These are phyloP conservation scores for Microcebus tavaratra DNA, from an alignment of 2,113 vertebrate species.

Conservation along the genomic window DNA sequence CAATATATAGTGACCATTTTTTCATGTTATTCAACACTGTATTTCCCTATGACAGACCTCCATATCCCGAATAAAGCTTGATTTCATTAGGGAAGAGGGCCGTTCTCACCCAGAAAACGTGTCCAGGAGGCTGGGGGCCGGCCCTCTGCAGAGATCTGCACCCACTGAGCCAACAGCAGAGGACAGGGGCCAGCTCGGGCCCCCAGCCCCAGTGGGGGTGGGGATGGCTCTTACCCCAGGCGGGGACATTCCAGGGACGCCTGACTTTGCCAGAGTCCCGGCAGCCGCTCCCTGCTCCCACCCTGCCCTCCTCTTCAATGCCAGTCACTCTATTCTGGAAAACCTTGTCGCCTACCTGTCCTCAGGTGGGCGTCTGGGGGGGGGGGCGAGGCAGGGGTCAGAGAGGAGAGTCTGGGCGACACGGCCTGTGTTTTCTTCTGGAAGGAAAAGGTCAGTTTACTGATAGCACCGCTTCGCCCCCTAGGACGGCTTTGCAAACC, in stretches of 20 bases:
- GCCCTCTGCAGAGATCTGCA: neutral
- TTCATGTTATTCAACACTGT: neutral
- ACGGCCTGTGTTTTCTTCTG: neutral
- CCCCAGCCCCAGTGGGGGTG: neutral
- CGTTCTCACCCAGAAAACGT: neutral
- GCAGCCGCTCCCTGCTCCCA: accelerated
- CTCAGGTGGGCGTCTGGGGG: too few relatives aligned
- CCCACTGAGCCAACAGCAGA: neutral
- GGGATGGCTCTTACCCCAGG: neutral
- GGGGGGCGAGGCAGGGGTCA: neutral
- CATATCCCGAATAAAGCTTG: neutral
- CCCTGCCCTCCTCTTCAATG: neutral
- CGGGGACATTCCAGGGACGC: neutral
- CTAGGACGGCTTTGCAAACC: neutral
- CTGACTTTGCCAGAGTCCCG: too few relatives aligned
- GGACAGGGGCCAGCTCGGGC: too few relatives aligned
- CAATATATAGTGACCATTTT: neutral
- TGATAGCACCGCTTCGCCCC: neutral
- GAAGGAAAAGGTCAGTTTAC: neutral
- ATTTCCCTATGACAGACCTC: neutral
- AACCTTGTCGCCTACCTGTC: too few relatives aligned
- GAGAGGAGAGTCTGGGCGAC: too few relatives aligned
- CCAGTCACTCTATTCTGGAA: neutral
- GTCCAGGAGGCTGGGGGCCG: neutral
- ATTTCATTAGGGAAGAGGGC: neutral